Evolutionary conservation across 2,888 invertebrate genomes (phyloP).

Genomic region (Hartigia nigra): DNA sequence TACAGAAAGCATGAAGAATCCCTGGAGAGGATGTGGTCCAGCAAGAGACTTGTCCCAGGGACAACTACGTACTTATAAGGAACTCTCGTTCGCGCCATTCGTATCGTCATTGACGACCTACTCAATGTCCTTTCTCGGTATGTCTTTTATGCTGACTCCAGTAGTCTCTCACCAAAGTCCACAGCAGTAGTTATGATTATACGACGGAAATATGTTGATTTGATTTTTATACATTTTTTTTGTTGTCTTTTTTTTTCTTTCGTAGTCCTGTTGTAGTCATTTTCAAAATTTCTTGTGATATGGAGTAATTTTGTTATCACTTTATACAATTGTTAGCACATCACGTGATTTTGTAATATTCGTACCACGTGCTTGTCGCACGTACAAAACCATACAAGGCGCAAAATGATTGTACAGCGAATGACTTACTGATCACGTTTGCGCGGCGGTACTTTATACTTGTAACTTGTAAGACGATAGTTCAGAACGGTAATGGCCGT

Average conservation of each 20-base stretch:
- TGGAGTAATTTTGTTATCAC: neutral
- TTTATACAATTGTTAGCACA: neutral
- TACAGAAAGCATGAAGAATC: neutral
- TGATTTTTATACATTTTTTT: neutral
- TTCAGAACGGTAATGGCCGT: neutral
- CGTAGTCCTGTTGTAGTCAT: neutral
- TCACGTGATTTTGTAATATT: neutral
- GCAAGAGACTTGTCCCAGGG: neutral
- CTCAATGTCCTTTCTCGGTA: neutral
- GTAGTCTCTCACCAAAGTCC: neutral
- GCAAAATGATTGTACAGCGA: neutral
- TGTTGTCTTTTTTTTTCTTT: neutral
- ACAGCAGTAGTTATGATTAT: neutral
- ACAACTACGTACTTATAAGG: neutral
- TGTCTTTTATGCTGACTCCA: neutral
- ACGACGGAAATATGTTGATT: neutral
- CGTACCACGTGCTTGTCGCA: neutral
- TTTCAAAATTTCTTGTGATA: neutral
- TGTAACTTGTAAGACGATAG: slow-evolving; percentile 7
- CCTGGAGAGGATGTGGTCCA: neutral
- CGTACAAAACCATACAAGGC: slow-evolving; percentile 5
- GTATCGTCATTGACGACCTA: slow-evolving; percentile 5
- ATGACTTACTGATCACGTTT: slow-evolving; percentile 4
- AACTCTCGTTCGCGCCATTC: neutral
- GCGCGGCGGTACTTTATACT: slow-evolving; percentile 2